Base-by-base conservation (phyloP, 2,888 invertebrate species). In the Drosophila cracens region DNA sequence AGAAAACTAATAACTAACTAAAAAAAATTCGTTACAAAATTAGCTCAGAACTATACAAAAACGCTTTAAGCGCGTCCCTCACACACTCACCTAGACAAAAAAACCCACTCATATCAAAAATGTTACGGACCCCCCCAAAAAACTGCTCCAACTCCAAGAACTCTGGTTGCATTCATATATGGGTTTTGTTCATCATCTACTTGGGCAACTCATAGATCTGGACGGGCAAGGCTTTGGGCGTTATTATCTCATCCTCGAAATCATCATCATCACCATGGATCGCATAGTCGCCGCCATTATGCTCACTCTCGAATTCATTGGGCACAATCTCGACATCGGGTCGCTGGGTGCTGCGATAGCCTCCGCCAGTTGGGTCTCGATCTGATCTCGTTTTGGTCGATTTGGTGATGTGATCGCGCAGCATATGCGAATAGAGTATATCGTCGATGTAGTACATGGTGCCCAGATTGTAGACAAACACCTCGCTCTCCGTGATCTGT, bases 361-460 rank as follows among this genome's bases (percentile, higher is more conserved):
- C 87, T 63, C 89, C 87, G 66, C 81, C 87, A 60, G 84, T 70
- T 4, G 83, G 83, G 53, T 83, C 78, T 76, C 83, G 83, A 72
- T 87, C 85, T 52, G 87, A 83, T 85, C 86, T 89, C 81, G 90
- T 90, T 70, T 86, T 89, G 65, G 81, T 83, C 21, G 90, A 83
- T 33, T 89, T 91, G 66, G 87, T 87, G 18, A 91, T 89, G 58
- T 91, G 91, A 65, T 93, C 92, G 46, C 90, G 90, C 34, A 93
- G 80, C 65, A 93, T 88, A 61, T 93, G 92, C 25, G 93, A 93
- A 87, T 94, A 95, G 10, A 95, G 92, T 66, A 95, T 94, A 81
- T 94, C 94, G 83, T 95, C 94, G 68, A 95, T 94, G 85, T 94
- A 95, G 91, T 94, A 95, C 95, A 95, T 95, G 68, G 95, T 95